Base-by-base conservation (phyloP, 2,797 vertebrate species). In the Salmo trutta region DNA sequence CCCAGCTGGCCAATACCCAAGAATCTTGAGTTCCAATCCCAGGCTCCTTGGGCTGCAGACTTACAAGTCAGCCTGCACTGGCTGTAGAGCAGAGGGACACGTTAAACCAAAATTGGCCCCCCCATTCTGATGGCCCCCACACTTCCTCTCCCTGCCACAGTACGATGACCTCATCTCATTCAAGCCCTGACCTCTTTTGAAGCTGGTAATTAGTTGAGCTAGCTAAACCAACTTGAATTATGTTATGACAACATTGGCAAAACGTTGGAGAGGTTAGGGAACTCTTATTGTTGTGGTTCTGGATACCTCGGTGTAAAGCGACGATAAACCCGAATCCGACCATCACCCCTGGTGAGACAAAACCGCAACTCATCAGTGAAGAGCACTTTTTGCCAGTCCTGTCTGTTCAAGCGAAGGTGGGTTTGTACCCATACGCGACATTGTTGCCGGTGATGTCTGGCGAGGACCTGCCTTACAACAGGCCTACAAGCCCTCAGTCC, bases 221-320 rank as follows among this genome's bases (percentile, higher is more conserved):
- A 85, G 70, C 88, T 90, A 91, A 93, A 93, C 90, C 92, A 92
- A 91, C 90, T 87, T 88, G 81, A 89, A 91, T 93, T 91, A 90
- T 85, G 87, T 77, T 91, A 87, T 90, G 91, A 91, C 79, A 88
- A 90, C 89, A 88, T 16, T 81, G 82, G 74, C 80, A 76, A 82
- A 72, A 75, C 47, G 36, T 17, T 75, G 79, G 82, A 85, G 80
- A 75, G 72, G 85, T 89, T 92, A 90, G 88, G 24, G 86, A 68
- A 75, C 85, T 82, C 47, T 19, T 21, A 76, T 74, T 76, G 73
- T 74, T 69, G 27, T 31, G 66, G 54, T 70, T 59, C 56, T 59
- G 56, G 21, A 59, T 21, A 56, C 17, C 53, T 19, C 33, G 5
- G 33, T 33, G 33, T 33, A 33, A 6, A 5, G 33, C 5, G 33